phyloP scores from a whole-genome alignment of 2,113 vertebrate genomes.

The Sebastes schlegelii region DNA sequence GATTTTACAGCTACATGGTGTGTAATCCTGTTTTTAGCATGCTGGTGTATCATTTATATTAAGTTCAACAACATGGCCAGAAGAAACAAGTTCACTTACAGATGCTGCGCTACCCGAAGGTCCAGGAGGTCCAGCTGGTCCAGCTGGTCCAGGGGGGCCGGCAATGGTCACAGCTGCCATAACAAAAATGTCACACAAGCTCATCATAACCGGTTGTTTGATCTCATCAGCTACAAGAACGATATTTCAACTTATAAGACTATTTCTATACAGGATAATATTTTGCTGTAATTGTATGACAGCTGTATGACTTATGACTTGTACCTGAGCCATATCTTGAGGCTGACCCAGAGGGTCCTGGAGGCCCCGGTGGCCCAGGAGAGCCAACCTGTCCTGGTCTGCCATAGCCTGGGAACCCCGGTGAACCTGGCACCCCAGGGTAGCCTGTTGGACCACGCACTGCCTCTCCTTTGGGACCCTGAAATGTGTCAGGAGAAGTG shows the following conservation, averaged over 20 bases:
- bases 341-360: slow-evolving; percentile 80
- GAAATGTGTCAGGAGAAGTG: slow-evolving; percentile 15
- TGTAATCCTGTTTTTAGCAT: not conserved
- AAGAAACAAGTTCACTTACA: slow-evolving; percentile 79
- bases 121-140: slow-evolving; percentile 92
- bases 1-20: not conserved
- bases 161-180: slow-evolving; percentile 84
- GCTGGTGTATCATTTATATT: not conserved
- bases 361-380: slow-evolving; percentile 90
- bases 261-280: not conserved
- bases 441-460: slow-evolving; percentile 88
- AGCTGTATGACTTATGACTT: not conserved
- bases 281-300: not conserved
- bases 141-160: slow-evolving; percentile 91
- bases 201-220: not conserved
- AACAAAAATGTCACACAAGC: slow-evolving; percentile 17
- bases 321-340: slow-evolving; percentile 87
- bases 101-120: slow-evolving; percentile 74
- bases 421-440: slow-evolving; percentile 89
- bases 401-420: slow-evolving; percentile 90
- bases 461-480: slow-evolving; percentile 95
- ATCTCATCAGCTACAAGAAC: not conserved
- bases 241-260: not conserved
- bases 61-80: not conserved
- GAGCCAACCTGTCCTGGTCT: slow-evolving; percentile 88